Evolutionary conservation across 2,113 vertebrate genomes (phyloP), one percentile per base, ranked within the genome.

Genomic region (Empidonax traillii): DNA sequence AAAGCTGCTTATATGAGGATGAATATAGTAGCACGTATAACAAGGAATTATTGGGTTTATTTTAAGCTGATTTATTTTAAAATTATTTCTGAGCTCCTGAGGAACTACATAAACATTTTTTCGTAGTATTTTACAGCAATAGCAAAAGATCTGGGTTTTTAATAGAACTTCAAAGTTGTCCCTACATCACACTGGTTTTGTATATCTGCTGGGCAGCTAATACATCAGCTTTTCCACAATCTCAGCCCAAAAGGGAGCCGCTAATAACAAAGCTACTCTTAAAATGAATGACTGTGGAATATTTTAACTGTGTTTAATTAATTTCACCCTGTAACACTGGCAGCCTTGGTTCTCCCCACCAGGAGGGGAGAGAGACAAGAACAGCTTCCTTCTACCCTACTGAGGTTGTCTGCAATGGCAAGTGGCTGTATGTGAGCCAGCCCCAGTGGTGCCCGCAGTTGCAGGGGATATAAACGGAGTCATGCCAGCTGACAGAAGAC

Each of bases 11-110:
- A 94, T 90, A 43, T 49, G 79, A 93, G 88, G 88, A 93, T 95
- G 85, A 96, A 94, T 95, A 58, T 35, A 41, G 92, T 92, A 94
- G 87, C 90, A 89, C 33, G 0, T 87, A 62, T 79, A 95, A 97
- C 93, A 92, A 90, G 94, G 92, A 96, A 92, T 96, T 96, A 96
- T 12, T 84, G 4, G 83, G 65, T 87, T 92, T 95, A 88, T 95
- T 96, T 97, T 95, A 96, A 96, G 94, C 90, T 93, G 94, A 94
- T 96, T 96, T 94, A 93, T 92, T 95, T 90, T 65, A 65, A 96
- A 94, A 90, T 92, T 90, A 92, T 93, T 97, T 95, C 68, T 93
- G 90, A 93, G 89, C 88, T 96, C 44, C 79, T 25, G 23, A 96
- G 76, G 52, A 92, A 56, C 90, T 75, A 44, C 69, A 56, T 90